Evolutionary conservation across 1,140 invertebrate genomes (phyloP), one percentile per base, ranked within the genome.

Genomic region (Piezodorus guildinii): DNA sequence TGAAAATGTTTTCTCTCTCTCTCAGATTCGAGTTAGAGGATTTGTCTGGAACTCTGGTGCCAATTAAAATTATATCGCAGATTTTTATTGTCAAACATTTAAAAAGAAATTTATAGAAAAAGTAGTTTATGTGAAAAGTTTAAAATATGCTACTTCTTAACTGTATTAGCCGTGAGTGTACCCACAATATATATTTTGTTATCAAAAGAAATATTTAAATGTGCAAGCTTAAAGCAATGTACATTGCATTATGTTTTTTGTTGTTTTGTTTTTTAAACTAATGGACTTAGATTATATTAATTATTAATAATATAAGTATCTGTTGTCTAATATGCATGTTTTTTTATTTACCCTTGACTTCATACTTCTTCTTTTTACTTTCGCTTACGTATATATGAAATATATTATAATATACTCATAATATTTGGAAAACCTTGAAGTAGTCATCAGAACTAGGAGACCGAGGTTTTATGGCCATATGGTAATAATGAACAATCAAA

Each of bases 181-280:
- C 23, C 15, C 23, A 56, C n/a, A n/a, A n/a, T n/a, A 21, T 56
- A 25, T 56, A 56, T 56, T 56, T 56, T 56, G 23, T 56, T 56
- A 56, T 23, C 27, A 5, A 56, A 56, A 56, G 23, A 56, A 56
- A 49, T 49, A 19, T 16, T 23, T 1, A 4, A 23, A 56, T 56
- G 52, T 56, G 52, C 52, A 23, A 25, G 52, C 52, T 56, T 56
- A 16, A 56, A 23, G 52, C 52, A 23, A 16, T 56, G 52, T 56
- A 56, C 52, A 56, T 56, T 56, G 46, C 46, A 49, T 17, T 49
- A 19, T 49, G 14, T 49, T 6, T 49, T 49, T 49, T 49, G 2
- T 6, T 49, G 5, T 49, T 49, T 21, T 49, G 12, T 49, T 21
- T 49, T 46, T 46, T 46, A n/a, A 19, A 49, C n/a, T 19, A 49